These are phyloP conservation scores for Epizoanthus ramosus DNA, from an alignment of 92 coral and sea anemone genomes.

Conservation along the genomic window DNA sequence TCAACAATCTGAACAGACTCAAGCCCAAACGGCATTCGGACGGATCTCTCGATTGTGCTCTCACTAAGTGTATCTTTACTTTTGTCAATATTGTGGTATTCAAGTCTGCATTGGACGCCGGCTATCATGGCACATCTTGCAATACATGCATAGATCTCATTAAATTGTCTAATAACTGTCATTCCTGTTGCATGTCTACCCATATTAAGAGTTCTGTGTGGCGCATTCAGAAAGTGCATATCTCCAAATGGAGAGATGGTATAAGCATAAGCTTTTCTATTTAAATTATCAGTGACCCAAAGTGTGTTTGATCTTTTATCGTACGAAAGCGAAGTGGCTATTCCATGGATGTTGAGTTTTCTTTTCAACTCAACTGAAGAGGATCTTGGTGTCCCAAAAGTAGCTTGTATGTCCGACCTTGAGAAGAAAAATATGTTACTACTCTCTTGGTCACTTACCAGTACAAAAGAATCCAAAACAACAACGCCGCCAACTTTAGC, in stretches of 20 bases:
- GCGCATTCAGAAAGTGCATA: not conserved
- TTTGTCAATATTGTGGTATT: slow-evolving; percentile 64
- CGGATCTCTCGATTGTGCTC: slow-evolving; percentile 59
- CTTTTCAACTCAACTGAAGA: slow-evolving; percentile 38
- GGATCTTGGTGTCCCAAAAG: slow-evolving; percentile 49
- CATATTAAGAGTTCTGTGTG: slow-evolving; percentile 51
- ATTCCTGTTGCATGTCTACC: slow-evolving; percentile 78
- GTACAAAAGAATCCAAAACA: slow-evolving; percentile 52
- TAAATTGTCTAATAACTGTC: slow-evolving; percentile 73
- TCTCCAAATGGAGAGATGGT: slow-evolving; percentile 59
- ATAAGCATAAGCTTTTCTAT: slow-evolving; percentile 69
- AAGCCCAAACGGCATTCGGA: slow-evolving; percentile 85
- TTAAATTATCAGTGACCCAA: slow-evolving; percentile 66
- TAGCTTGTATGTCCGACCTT: slow-evolving; percentile 45
- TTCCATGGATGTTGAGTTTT: slow-evolving; percentile 44
- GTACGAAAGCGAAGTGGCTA: slow-evolving; percentile 81
- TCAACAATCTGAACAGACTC: slow-evolving; percentile 71
- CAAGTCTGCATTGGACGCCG: slow-evolving; percentile 79
- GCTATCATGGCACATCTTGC: slow-evolving; percentile 70
- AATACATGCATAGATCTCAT: slow-evolving; percentile 63
- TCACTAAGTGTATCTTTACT: slow-evolving; percentile 50
- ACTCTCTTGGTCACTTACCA: slow-evolving; percentile 60
- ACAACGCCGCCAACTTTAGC: slow-evolving; percentile 71
- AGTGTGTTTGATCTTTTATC: slow-evolving; percentile 50
- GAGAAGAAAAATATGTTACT: slow-evolving; percentile 46